These are phyloP conservation scores for Propithecus deckenii DNA, from an alignment of 2,797 vertebrate genomes.

Conservation along the genomic window DNA sequence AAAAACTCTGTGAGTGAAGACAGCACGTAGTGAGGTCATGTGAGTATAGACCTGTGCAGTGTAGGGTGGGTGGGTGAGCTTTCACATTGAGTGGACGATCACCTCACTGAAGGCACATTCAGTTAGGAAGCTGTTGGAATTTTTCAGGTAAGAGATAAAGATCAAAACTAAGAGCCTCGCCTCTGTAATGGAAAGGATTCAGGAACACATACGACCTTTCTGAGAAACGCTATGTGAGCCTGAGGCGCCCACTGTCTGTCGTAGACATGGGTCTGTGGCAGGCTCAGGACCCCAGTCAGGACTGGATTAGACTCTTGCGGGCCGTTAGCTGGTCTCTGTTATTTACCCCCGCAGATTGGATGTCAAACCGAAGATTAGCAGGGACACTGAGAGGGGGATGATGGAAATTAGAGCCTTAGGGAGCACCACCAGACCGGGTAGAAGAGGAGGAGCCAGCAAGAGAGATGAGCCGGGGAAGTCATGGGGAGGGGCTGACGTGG, in stretches of 20 bases:
- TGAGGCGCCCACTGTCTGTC: neutral
- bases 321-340: neutral
- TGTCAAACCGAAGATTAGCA: neutral
- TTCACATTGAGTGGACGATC: neutral
- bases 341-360: neutral
- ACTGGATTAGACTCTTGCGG: neutral
- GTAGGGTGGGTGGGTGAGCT: neutral
- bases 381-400: neutral
- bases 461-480: too few species aligned
- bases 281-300: neutral
- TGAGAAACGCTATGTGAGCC: neutral
- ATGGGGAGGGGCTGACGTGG: neutral
- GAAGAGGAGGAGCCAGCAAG: neutral
- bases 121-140: neutral
- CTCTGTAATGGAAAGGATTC: neutral
- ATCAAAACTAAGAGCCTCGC: neutral
- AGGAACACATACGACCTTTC: neutral
- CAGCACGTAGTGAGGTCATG: neutral
- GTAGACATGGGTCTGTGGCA: neutral
- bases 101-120: neutral
- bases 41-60: too few species aligned
- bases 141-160: neutral
- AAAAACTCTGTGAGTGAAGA: neutral
- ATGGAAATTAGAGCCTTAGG: neutral
- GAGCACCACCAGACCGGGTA: neutral